These are phyloP conservation scores for Eilema depressum DNA, from an alignment of 2,888 invertebrate genomes.

Conservation along the genomic window DNA sequence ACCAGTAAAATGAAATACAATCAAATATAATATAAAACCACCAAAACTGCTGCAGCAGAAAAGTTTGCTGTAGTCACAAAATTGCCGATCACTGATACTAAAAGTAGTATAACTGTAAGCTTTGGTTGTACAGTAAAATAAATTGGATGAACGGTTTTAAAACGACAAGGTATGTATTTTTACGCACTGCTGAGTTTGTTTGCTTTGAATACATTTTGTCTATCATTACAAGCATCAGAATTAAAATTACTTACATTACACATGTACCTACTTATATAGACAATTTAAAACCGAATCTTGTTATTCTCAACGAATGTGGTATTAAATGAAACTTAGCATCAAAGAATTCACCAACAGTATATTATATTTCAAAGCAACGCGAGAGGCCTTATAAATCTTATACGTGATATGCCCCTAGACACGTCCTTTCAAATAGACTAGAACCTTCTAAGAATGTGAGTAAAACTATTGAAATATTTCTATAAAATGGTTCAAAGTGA, in stretches of 20 bases:
- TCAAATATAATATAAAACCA: no score
- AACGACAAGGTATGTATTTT: no score
- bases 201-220: neutral
- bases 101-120: neutral
- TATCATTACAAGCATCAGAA: neutral
- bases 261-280: neutral
- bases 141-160: neutral
- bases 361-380: conserved; percentile 32
- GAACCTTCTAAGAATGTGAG: conserved; percentile 42
- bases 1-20: no score
- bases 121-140: neutral
- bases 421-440: conserved; percentile 35
- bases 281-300: neutral
- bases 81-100: neutral
- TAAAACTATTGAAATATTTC: conserved; percentile 44
- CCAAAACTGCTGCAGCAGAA: neutral
- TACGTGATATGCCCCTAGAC: conserved; percentile 37
- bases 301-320: conserved; percentile 1
- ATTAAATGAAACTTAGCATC: conserved; percentile 18
- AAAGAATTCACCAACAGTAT: conserved; percentile 31
- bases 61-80: neutral
- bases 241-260: neutral
- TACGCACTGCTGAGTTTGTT: no score
- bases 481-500: conserved; percentile 38
- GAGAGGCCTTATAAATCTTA: conserved; percentile 41